phyloP scores from a whole-genome alignment of 2,797 vertebrate genomes.

The Setipinna tenuifilis region DNA sequence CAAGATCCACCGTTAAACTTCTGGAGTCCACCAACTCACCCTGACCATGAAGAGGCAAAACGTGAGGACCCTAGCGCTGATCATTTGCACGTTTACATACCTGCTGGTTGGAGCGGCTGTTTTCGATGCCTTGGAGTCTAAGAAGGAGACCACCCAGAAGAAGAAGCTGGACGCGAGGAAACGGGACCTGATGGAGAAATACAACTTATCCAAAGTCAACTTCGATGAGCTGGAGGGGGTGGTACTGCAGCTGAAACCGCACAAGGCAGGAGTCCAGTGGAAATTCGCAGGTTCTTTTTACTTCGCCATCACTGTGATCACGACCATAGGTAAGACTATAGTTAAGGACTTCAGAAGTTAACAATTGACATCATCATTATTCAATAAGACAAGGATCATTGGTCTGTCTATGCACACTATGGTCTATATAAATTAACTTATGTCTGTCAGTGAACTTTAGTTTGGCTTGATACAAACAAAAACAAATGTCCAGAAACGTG shows the following conservation, averaged over 20 bases:
- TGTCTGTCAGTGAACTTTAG: not conserved
- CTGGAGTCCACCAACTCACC: constrained; percentile 43
- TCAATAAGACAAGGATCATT: not conserved
- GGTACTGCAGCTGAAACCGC: constrained; percentile 89
- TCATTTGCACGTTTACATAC: constrained; percentile 91
- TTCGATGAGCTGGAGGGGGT: constrained; percentile 84
- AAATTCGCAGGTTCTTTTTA: constrained; percentile 93
- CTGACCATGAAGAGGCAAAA: constrained; percentile 93
- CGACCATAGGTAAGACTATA: constrained; percentile 88
- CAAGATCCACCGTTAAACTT: constrained; percentile 70
- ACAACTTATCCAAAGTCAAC: constrained; percentile 81
- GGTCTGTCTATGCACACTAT: not conserved
- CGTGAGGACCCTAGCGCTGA: constrained; percentile 89
- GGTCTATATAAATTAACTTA: not conserved
- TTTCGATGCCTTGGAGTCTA: constrained; percentile 89
- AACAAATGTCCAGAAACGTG: too few species aligned
- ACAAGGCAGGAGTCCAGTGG: constrained; percentile 95
- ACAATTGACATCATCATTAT: too few species aligned
- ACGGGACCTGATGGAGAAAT: constrained; percentile 76
- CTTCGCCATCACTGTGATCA: constrained; percentile 96
- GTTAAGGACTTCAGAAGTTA: not conserved
- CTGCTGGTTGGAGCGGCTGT: constrained; percentile 91
- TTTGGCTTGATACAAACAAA: not conserved
- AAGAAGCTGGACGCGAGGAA: constrained; percentile 71
- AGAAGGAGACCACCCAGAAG: constrained; percentile 79